These are phyloP conservation scores for Chironomus tentans DNA, from an alignment of 2,888 invertebrate species.

Conservation along the genomic window DNA sequence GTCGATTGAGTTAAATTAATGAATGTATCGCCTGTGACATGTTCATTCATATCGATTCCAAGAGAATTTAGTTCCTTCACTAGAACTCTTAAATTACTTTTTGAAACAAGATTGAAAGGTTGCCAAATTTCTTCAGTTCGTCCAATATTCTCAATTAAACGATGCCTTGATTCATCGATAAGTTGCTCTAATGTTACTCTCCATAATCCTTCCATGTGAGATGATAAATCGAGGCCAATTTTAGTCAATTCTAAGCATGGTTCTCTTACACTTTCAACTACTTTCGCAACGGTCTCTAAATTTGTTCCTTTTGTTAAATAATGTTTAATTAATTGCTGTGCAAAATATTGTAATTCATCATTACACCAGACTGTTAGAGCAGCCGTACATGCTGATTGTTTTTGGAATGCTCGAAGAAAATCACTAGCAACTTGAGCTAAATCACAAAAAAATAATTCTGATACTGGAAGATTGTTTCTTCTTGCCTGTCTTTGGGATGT, in stretches of 20 bases:
- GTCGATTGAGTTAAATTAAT: constrained; percentile 41
- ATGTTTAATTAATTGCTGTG: constrained; percentile 74
- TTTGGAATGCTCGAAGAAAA: constrained; percentile 72
- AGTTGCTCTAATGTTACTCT: constrained; percentile 51
- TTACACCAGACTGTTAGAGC: constrained; percentile 89
- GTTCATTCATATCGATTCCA: constrained; percentile 38
- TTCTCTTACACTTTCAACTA: constrained; percentile 67
- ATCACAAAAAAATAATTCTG: constrained; percentile 59
- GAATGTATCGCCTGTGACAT: constrained; percentile 39
- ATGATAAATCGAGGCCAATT: constrained; percentile 81
- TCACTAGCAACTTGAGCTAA: constrained; percentile 61
- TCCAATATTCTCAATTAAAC: constrained; percentile 39
- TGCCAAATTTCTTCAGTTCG: constrained; percentile 42
- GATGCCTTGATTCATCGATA: constrained; percentile 39
- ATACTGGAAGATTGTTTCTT: constrained; percentile 42
- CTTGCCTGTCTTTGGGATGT: constrained; percentile 41
- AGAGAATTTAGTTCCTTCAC: constrained; percentile 37
- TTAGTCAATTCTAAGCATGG: constrained; percentile 46
- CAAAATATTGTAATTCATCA: constrained; percentile 67
- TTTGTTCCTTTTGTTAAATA: constrained; percentile 84
- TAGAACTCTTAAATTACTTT: constrained; percentile 38
- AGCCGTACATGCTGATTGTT: constrained; percentile 58
- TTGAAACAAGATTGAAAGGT: constrained; percentile 41
- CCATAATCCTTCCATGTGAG: constrained; percentile 80
- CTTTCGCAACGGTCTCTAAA: constrained; percentile 74